A percentile compares a stretch with the other conserved stretches of the same genome.
These are phyloP conservation scores for Sturnira hondurensis DNA, from an alignment of 2,113 vertebrate species.

Conservation along the genomic window DNA sequence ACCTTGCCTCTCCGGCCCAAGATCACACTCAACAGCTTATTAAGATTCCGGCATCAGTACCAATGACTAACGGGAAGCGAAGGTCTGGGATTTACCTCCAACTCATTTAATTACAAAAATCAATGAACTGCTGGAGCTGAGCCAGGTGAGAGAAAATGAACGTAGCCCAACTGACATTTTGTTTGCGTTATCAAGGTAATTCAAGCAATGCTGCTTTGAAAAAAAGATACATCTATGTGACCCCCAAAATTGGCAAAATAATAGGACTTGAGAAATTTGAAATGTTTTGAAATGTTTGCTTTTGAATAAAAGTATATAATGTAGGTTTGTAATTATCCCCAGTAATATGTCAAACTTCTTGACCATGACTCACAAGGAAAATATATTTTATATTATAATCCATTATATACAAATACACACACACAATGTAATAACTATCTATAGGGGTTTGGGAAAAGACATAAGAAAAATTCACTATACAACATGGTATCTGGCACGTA, in stretches of 20 bases:
- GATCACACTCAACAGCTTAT: slow-evolving; percentile 81
- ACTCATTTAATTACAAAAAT: slow-evolving; percentile 85
- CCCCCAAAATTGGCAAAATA: not conserved
- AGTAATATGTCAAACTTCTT: not conserved
- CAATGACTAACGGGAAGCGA: slow-evolving; percentile 75
- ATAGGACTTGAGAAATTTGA: not conserved
- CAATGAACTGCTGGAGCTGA: slow-evolving; percentile 76
- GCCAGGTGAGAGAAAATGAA: slow-evolving; percentile 74
- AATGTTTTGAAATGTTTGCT: not conserved
- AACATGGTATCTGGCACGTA: not conserved
- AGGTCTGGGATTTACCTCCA: slow-evolving; percentile 80
- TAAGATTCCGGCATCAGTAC: slow-evolving; percentile 82
- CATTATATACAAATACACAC: not conserved
- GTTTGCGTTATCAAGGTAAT: slow-evolving; percentile 58
- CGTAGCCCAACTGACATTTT: not conserved
- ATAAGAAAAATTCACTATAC: not conserved
- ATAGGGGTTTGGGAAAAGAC: not conserved
- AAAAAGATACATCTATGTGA: slow-evolving; percentile 30
- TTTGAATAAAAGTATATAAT: not conserved
- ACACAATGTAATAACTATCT: not conserved
- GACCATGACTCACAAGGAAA: not conserved
- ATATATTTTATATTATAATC: not conserved
- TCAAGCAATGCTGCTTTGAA: not conserved
- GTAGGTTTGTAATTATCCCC: not conserved
- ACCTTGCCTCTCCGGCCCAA: slow-evolving; percentile 76